A percentile compares a stretch with the other conserved stretches of the same genome.
These are phyloP conservation scores for Hymenochirus boettgeri DNA, from an alignment of 2,113 vertebrate genomes.

Conservation along the genomic window DNA sequence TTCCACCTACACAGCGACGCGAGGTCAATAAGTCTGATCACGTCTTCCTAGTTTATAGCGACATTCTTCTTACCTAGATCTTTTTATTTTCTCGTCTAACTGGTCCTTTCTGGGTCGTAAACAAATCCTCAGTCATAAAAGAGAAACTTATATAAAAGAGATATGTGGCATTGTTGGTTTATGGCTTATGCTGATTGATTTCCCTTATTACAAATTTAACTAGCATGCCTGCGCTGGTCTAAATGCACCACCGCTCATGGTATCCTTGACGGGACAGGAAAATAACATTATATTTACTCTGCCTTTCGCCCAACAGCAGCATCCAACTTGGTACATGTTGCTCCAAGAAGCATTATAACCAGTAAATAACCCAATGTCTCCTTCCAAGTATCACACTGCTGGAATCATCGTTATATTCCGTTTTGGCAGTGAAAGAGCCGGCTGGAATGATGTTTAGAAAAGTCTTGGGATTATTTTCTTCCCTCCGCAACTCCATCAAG, in stretches of 20 bases:
- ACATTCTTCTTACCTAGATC: too few species aligned
- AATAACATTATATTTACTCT: constrained; percentile 14
- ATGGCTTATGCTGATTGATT: background rate
- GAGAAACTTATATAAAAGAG: too few species aligned
- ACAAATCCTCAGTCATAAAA: too few species aligned
- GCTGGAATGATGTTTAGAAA: constrained; percentile 8
- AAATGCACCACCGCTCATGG: constrained; percentile 14
- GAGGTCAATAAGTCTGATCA: too few species aligned
- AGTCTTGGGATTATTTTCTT: background rate
- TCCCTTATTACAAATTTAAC: constrained; percentile 1
- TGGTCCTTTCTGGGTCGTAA: background rate
- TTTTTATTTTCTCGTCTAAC: background rate
- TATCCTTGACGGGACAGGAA: constrained; percentile 16
- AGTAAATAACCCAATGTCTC: constrained; percentile 32
- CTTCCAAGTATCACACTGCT: constrained; percentile 6
- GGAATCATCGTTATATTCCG: constrained; percentile 13
- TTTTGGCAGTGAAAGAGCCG: constrained; percentile 11
- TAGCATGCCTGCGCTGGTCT: background rate
- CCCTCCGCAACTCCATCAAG: background rate
- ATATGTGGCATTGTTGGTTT: background rate
- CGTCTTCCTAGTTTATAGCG: too few species aligned
- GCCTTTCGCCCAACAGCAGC: constrained; percentile 12
- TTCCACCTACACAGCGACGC: too few species aligned
- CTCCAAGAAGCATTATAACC: constrained; percentile 30
- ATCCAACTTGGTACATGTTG: constrained; percentile 22